Percentiles rank a stretch among this genome's conserved stretches.
Evolutionary conservation across 1,140 invertebrate genomes (phyloP).

Genomic region (Hyphantria cunea): DNA sequence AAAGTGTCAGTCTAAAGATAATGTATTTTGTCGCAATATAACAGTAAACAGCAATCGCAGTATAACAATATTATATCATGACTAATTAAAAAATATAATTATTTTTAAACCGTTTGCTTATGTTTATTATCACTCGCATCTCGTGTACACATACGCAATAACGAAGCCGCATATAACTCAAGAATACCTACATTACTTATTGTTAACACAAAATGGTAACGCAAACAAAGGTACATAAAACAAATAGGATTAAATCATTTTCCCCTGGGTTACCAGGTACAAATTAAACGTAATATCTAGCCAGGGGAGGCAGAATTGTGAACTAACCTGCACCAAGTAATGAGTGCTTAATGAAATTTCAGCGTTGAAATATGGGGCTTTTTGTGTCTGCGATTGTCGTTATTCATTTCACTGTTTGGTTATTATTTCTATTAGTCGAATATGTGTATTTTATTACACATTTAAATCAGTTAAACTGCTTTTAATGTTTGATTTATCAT

Average conservation of each 20-base stretch:
- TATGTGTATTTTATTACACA: not conserved
- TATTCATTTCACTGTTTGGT: not conserved
- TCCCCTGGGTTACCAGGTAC: conserved; percentile 18
- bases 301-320: not conserved
- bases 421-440: conserved; percentile 3
- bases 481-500: too few species aligned
- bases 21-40: too few species aligned
- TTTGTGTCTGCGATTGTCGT: conserved; percentile 20
- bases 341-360: conserved; percentile 30
- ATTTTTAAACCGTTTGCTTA: not conserved
- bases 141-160: not conserved
- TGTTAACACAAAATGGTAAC: conserved; percentile 11
- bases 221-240: conserved; percentile 24
- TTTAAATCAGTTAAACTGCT: too few species aligned
- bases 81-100: too few species aligned
- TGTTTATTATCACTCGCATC: not conserved
- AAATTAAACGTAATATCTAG: conserved; percentile 21
- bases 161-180: not conserved
- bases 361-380: conserved; percentile 24
- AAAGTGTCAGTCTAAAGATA: too few species aligned
- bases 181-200: conserved; percentile 2
- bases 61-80: too few species aligned
- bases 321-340: conserved; percentile 26
- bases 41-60: too few species aligned
- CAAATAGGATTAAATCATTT: conserved; percentile 26